Base-by-base conservation (phyloP, 2,888 invertebrate genomes). In the Ochropleura leucogaster region DNA sequence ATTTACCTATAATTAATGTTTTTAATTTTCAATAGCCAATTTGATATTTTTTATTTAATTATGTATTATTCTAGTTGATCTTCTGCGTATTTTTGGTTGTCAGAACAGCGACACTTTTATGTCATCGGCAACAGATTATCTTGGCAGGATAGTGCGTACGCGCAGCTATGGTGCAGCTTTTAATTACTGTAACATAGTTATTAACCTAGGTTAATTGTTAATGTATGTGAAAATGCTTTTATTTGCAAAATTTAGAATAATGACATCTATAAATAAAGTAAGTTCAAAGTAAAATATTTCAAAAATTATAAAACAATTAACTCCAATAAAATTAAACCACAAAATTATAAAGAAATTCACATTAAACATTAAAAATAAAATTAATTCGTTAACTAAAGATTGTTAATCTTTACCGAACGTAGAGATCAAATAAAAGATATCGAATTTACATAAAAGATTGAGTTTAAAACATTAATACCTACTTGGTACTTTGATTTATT, bases 51-150 rank as follows among this genome's bases (percentile, higher is more conserved):
- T n/a, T n/a, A n/a, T n/a, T n/a, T n/a, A n/a, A n/a, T n/a, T n/a
- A n/a, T n/a, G n/a, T n/a, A n/a, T n/a, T n/a, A n/a, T n/a, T n/a
- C 3, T 30, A 62, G 59, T 78, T 42, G 51, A 9, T 10, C 57
- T 71, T 82, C 66, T 83, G 79, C n/a, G 16, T 10, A 4, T n/a
- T 66, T 6, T 18, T n/a, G 20, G 4, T 44, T 5, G 5, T 51
- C 44, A 55, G 6, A 57, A 4, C 51, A 84, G 84, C 77, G 89
- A 90, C 93, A 94, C 92, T 94, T 94, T 93, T 94, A 93, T 92
- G 94, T 92, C 93, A 94, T 94, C 94, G 88, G 85, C 68, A 70
- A 80, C 74, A 72, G 77, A 74, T 79, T 72, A 83, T 82, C 82
- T 73, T 74, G 51, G 16, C 18, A 10, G 55, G 20, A 72, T 42